A percentile compares a stretch with the other conserved stretches of the same genome.
Evolutionary conservation across 2,113 vertebrate species (phyloP).

Genomic region (Cyanocitta stelleri): DNA sequence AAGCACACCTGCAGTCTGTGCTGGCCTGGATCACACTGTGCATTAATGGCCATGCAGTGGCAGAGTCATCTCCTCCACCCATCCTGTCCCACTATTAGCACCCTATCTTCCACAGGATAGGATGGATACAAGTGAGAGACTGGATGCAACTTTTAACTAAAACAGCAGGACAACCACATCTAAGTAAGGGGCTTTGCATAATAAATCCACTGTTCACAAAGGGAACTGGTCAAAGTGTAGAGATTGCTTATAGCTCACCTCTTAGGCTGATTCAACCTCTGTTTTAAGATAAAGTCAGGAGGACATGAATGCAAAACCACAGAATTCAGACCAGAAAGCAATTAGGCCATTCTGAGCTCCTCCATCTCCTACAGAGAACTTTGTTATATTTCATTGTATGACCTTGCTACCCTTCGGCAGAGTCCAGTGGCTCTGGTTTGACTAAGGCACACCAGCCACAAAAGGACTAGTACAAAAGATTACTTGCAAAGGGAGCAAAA

Average conservation of each 20-base stretch:
- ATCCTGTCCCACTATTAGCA: not conserved
- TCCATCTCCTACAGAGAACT: not conserved
- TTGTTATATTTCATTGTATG: not conserved
- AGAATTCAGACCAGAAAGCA: not conserved
- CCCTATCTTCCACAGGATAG: not conserved
- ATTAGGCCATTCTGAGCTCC: not conserved
- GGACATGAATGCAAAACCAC: not conserved
- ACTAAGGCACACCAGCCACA: not conserved
- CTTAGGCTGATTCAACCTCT: not conserved
- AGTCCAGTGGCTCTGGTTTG: not conserved
- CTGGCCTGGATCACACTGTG: not conserved
- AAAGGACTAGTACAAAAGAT: not conserved
- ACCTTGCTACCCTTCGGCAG: not conserved
- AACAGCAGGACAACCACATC: not conserved
- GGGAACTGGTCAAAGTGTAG: not conserved
- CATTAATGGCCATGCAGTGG: not conserved
- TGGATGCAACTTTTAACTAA: not conserved
- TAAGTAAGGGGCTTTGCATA: not conserved
- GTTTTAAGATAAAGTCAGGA: not conserved
- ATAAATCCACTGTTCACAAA: not conserved
- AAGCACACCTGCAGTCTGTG: not conserved
- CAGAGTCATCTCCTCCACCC: not conserved
- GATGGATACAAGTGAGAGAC: not conserved
- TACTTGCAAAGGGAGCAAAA: not conserved
- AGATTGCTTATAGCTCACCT: not conserved